Evolutionary conservation across 2,888 invertebrate genomes (phyloP), one percentile per base, ranked within the genome.

Genomic region (Macropis europaea): DNA sequence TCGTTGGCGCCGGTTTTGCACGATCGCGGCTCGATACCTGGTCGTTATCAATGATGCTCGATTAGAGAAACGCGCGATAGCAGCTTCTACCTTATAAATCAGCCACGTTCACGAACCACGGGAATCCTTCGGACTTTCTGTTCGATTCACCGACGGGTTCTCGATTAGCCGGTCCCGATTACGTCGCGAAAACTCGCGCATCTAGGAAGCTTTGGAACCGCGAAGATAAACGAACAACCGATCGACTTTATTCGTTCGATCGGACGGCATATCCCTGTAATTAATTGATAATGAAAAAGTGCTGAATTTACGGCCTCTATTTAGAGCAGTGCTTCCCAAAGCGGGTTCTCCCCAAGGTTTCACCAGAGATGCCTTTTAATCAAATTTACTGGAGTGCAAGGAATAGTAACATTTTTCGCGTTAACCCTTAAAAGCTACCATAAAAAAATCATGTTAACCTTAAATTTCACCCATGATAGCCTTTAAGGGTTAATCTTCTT

Each of bases 31-130:
- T 38, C 71, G 74, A 76, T 81, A 76, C 30, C 76, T 48, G 13
- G 52, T 34, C 62, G 82, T 86, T 86, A 86, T 86, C 86, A 83
- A 83, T 83, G 76, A 76, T 73, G 59, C 77, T 71, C 80, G 83
- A 84, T 86, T 86, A 83, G 73, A 81, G 84, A 72, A 84, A 82
- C 78, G 81, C 78, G 76, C 80, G 81, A 82, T 77, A 73, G 77
- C 79, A 64, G 62, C 62, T 54, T 68, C 72, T 45, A 50, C 72
- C 68, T 67, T 56, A 73, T 79, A 77, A 77, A 79, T 79, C 84
- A 84, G 68, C 45, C 67, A 62, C 64, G 74, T 72, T 77, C 69
- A 52, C 69, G 59, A 79, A 60, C 68, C 38, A 26, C 76, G 76
- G 71, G 70, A 76, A 78, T 59, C 73, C 70, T 34, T 28, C 28